Conservation (phyloP, 30 jellyfish, hydroid and myxozoan species). For the Aurelia coerulea region DNA sequence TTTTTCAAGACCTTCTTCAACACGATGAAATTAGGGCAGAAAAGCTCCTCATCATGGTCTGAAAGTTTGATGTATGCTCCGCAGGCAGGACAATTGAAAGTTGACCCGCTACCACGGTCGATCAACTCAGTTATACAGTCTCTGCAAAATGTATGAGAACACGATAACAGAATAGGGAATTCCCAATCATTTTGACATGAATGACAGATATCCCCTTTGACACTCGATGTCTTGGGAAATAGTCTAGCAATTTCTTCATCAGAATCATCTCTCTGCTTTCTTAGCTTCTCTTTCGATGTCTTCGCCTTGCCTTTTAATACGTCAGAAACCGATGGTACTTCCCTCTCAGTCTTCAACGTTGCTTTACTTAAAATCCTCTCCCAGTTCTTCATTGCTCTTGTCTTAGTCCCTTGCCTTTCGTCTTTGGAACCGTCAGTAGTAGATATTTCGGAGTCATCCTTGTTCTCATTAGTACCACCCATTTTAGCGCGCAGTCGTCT, state of each 20-base stretch:
- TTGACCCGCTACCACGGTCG: slow-evolving; percentile 70
- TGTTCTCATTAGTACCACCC: not conserved
- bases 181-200: slow-evolving; percentile 63
- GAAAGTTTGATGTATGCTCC: slow-evolving; percentile 52
- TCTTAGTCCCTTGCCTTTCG: not conserved
- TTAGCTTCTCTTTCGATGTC: not conserved
- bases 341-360: not conserved
- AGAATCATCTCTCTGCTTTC: not conserved
- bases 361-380: not conserved
- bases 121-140: slow-evolving; percentile 91
- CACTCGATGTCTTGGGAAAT: not conserved
- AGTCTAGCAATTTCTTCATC: not conserved
- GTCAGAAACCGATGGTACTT: not conserved
- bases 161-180: slow-evolving; percentile 82
- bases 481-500: not conserved
- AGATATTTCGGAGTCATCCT: not conserved
- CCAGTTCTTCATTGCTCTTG: slow-evolving; percentile 23
- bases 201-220: slow-evolving; percentile 56
- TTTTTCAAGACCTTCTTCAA: slow-evolving; percentile 45
- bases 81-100: slow-evolving; percentile 87
- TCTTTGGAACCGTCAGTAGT: not conserved
- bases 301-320: not conserved
- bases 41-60: slow-evolving; percentile 94
- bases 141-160: slow-evolving; percentile 96
- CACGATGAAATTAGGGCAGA: slow-evolving; percentile 92